A percentile compares a stretch with the other conserved stretches of the same genome.
These are phyloP conservation scores for Therioaphis trifolii DNA, from an alignment of 2,888 invertebrate genomes.

Conservation along the genomic window DNA sequence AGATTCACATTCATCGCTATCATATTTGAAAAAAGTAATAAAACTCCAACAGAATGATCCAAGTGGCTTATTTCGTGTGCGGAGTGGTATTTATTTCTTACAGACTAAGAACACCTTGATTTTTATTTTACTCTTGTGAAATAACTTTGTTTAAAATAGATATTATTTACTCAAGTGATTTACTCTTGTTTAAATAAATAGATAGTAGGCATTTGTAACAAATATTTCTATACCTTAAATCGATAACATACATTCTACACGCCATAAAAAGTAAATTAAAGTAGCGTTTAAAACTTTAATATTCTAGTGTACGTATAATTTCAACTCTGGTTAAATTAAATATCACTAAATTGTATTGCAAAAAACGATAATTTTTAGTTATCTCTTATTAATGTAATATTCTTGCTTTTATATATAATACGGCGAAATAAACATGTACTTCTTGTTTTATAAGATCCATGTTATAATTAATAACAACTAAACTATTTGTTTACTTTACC, in stretches of 20 bases:
- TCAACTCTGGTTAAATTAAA: too few relatives aligned
- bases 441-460: too few relatives aligned
- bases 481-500: slow-evolving; percentile 23
- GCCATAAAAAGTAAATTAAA: too few relatives aligned
- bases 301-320: too few relatives aligned
- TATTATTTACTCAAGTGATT: neutral
- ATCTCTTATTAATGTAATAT: too few relatives aligned
- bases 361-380: too few relatives aligned
- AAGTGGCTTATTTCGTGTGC: neutral
- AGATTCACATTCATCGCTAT: neutral
- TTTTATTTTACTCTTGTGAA: neutral
- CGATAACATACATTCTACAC: too few relatives aligned
- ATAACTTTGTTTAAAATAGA: neutral
- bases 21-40: slow-evolving; percentile 8
- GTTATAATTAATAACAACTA: neutral
- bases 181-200: neutral
- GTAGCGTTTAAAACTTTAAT: too few relatives aligned
- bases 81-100: neutral
- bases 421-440: too few relatives aligned
- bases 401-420: too few relatives aligned
- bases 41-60: neutral
- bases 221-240: too few relatives aligned
- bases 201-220: neutral
- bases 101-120: neutral
- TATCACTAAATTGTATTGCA: too few relatives aligned